Evolutionary conservation across 1,140 invertebrate species (phyloP), one percentile per base, ranked within the genome.

Genomic region (Rhopalosiphum padi): DNA sequence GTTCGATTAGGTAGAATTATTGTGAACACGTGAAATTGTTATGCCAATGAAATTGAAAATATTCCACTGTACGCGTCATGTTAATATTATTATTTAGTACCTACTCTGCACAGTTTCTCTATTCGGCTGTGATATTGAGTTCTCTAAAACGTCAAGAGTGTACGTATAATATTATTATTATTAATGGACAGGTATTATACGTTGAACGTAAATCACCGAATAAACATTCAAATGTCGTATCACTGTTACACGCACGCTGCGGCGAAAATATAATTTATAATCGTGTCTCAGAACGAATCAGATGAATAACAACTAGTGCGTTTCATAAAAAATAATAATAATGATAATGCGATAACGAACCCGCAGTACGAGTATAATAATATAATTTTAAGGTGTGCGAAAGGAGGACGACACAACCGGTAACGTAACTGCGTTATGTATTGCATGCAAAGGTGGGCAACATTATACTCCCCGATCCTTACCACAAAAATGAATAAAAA

Each of bases 151-250:
- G 46, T 88, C 46, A 48, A 3, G n/a, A 88, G 51, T 53, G 51
- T 53, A 53, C 18, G 25, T 48, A 46, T 22, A 6, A n/a, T 41
- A 25, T 85, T 41, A 37, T 85, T 68, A 68, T n/a, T n/a, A 77
- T 77, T 77, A 43, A 43, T 46, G 25, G 43, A 87, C 15, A 87
- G 9, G n/a, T 87, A 22, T 85, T 87, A 87, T 35, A 35, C 46
- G 87, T 51, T 37, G 46, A 53, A 88, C 22, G 46, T 48, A 53
- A 53, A 88, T 88, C n/a, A n/a, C 87, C 43, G 35, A 88, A 88
- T 53, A 53, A 88, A 53, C 87, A 53, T 87, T n/a, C 46, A 87
- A 51, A 87, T 46, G 43, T 48, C 86, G 46, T 87, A 87, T 48
- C 18, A 7, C 46, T 23, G 46, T 46, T 41, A 46, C 18, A n/a